These are phyloP conservation scores for Zaprionus bogoriensis DNA, from an alignment of 2,888 invertebrate genomes.

Conservation along the genomic window DNA sequence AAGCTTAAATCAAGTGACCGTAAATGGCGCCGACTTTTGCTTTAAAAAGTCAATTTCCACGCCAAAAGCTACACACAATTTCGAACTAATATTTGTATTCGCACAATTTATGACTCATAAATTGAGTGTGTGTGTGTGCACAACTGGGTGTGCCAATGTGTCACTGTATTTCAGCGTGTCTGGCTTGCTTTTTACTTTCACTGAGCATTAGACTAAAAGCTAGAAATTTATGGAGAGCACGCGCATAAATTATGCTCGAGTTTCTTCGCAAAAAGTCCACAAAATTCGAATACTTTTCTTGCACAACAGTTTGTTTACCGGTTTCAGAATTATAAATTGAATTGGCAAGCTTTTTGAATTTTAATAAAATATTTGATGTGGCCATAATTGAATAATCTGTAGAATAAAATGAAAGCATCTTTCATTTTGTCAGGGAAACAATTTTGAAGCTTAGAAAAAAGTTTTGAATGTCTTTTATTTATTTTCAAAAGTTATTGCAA, in stretches of 20 bases:
- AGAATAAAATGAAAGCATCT: no score
- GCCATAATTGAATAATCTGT: no score
- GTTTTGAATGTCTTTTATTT: background rate
- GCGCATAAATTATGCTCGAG: constrained; percentile 39
- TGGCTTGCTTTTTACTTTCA: constrained; percentile 16
- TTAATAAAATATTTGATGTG: no score
- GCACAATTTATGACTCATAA: constrained; percentile 50
- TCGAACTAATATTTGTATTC: constrained; percentile 41
- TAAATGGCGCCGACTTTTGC: constrained; percentile 34
- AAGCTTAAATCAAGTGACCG: constrained; percentile 34
- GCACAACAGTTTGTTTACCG: no score
- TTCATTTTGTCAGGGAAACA: background rate
- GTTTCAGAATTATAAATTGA: no score
- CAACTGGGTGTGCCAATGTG: constrained; percentile 7
- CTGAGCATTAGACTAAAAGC: constrained; percentile 9
- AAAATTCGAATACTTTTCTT: constrained; percentile 9
- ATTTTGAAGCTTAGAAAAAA: background rate
- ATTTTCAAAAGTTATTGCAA: no score
- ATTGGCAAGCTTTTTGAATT: no score
- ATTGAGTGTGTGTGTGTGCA: constrained; percentile 20
- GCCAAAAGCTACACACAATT: constrained; percentile 19
- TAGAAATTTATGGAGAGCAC: constrained; percentile 35
- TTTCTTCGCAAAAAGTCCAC: constrained; percentile 9
- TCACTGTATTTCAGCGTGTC: background rate
- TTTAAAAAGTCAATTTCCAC: constrained; percentile 19